Percentiles rank a stretch among this genome's conserved stretches.
phyloP scores from a whole-genome alignment of 2,888 invertebrate genomes.

The Lomographa bimaculata region DNA sequence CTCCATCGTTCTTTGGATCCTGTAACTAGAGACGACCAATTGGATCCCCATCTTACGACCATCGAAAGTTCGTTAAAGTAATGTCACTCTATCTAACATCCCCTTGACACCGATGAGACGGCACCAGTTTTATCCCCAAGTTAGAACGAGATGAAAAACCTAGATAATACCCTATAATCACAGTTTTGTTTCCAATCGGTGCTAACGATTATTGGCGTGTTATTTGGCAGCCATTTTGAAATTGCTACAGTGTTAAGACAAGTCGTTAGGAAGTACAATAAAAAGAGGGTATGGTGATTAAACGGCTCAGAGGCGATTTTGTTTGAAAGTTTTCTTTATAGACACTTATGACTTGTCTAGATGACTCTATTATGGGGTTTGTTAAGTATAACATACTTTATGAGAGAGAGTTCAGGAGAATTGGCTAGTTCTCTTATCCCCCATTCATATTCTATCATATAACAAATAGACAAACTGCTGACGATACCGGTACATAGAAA shows the following conservation, averaged over 20 bases:
- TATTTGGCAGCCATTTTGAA: conserved; percentile 82
- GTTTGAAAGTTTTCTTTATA: conserved; percentile 28
- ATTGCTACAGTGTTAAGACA: conserved; percentile 78
- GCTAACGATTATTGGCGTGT: conserved; percentile 87
- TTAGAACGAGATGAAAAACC: conserved; percentile 51
- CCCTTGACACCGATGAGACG: conserved; percentile 63
- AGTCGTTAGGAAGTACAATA: conserved; percentile 79
- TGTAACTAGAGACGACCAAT: conserved; percentile 44
- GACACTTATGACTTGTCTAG: too few relatives aligned
- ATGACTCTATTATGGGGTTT: too few relatives aligned
- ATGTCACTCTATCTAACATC: conserved; percentile 74
- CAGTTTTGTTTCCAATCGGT: conserved; percentile 87
- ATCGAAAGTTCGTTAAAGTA: conserved; percentile 83
- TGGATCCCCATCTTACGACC: conserved; percentile 53
- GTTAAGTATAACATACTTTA: too few relatives aligned
- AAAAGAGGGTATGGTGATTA: conserved; percentile 66
- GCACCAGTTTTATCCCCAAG: conserved; percentile 41
- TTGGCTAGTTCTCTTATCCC: too few relatives aligned
- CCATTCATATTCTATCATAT: too few relatives aligned
- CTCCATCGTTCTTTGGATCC: neutral
- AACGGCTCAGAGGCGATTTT: conserved; percentile 45
- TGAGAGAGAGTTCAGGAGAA: too few relatives aligned
- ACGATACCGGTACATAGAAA: too few relatives aligned
- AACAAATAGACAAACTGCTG: too few relatives aligned
- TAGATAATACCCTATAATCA: conserved; percentile 84